Evolutionary conservation across 2,113 vertebrate genomes (phyloP).

Genomic region (Mola mola): DNA sequence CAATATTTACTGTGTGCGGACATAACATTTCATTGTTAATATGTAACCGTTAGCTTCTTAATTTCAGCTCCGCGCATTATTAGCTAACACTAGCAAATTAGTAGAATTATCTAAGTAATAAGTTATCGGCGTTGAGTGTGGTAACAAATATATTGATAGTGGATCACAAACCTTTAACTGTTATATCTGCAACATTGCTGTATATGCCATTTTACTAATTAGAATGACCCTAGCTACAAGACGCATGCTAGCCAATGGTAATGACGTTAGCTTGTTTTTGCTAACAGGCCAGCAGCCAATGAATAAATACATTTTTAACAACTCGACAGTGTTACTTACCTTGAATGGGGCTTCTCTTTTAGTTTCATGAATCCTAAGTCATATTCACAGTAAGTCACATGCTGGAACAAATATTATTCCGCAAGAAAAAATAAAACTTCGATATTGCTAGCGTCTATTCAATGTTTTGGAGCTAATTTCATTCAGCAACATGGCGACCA

Average conservation of each 20-base stretch:
- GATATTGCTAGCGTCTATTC: constrained; percentile 63
- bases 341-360: constrained; percentile 31
- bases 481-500: constrained; percentile 82
- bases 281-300: constrained; percentile 56
- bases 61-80: constrained; percentile 39
- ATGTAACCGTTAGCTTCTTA: constrained; percentile 12
- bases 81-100: constrained; percentile 9
- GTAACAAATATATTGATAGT: rapidly evolving
- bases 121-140: background rate
- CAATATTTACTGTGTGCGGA: background rate
- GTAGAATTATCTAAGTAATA: background rate
- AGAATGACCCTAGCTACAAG: constrained; percentile 9
- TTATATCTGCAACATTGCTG: background rate
- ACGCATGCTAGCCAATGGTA: constrained; percentile 54
- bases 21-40: constrained; percentile 19
- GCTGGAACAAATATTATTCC: constrained; percentile 39
- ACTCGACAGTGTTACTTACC: constrained; percentile 62
- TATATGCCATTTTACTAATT: constrained; percentile 7
- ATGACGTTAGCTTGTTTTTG: constrained; percentile 59
- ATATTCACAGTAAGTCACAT: constrained; percentile 56
- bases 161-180: background rate
- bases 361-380: constrained; percentile 60
- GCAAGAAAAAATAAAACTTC: constrained; percentile 49
- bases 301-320: constrained; percentile 47
- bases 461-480: constrained; percentile 76